Evolutionary conservation across 1,140 invertebrate genomes (phyloP), one percentile per base, ranked within the genome.

Genomic region (Tenebrio molitor): DNA sequence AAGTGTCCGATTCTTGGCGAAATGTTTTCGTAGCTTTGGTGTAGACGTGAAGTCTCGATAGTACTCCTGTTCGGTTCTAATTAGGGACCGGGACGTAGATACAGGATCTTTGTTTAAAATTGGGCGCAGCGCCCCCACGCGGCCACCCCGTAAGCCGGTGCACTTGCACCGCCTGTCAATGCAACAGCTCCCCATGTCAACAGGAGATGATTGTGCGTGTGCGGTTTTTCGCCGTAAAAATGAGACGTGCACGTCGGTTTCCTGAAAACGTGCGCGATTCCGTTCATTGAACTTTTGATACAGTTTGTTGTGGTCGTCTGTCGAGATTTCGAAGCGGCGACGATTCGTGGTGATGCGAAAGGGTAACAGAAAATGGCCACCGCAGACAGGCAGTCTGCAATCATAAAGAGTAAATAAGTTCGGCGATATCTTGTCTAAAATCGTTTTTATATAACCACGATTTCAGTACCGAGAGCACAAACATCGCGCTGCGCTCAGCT

Each of bases 401-500:
- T 29, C 21, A 15, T 15, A 58, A 19, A 50, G 44, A 50, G 44
- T 21, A 50, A 50, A 50, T 50, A 50, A 19, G 17, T 50, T 5
- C 36, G 36, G 7, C 50, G 23, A 58, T 58, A 58, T 58, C 50
- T 58, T 2, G 50, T 29, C 23, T 12, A 58, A 58, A 58, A 58
- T 58, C 50, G 50, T 58, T 29, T 17, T 58, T 29, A 21, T 50
- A 21, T 21, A 58, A 29, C n/a, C n/a, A 10, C 50, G 23, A 58
- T 58, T 58, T 29, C 19, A 14, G 25, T 29, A 10, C 17, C 10
- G 44, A 50, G 44, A 29, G 25, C 25, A 50, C 17, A 44, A n/a
- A n/a, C 16, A 21, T 50, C 44, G 44, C 50, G 23, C 10, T 15
- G 21, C 8, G 50, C 64, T 66, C 64, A 66, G 74, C 69, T 76